phyloP scores from a whole-genome alignment of 2,888 invertebrate genomes.

The Oscheius sp. region DNA sequence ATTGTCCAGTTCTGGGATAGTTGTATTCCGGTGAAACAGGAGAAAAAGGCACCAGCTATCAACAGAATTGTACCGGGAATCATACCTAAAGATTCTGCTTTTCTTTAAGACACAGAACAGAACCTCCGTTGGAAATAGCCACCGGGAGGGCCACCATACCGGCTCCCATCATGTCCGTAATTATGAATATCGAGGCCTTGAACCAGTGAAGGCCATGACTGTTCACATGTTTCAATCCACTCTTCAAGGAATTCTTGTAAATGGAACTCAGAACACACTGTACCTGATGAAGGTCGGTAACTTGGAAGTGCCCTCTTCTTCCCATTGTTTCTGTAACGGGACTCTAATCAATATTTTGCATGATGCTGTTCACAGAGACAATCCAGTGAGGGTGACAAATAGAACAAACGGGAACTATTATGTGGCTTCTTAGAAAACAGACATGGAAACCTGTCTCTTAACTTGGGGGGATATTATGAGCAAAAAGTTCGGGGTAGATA shows the following conservation, averaged over 20 bases:
- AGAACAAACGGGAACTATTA: too few species aligned
- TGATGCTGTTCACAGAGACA: too few species aligned
- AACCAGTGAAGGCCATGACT: constrained; percentile 52
- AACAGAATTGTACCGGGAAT: constrained; percentile 40
- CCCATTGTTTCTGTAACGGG: too few species aligned
- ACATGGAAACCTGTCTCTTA: too few species aligned
- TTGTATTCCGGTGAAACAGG: constrained; percentile 58
- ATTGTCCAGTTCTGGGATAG: constrained; percentile 62
- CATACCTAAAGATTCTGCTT: constrained; percentile 2
- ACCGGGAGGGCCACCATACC: constrained; percentile 59
- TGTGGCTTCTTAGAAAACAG: too few species aligned
- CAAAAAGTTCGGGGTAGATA: too few species aligned
- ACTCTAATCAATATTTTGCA: too few species aligned
- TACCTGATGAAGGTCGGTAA: too few species aligned
- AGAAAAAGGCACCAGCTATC: constrained; percentile 44
- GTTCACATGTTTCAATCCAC: constrained; percentile 37
- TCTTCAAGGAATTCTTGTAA: neutral
- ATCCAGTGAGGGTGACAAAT: too few species aligned
- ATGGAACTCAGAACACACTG: too few species aligned
- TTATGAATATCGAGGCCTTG: constrained; percentile 53
- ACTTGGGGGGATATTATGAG: too few species aligned
- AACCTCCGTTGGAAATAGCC: constrained; percentile 50
- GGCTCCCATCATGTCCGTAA: constrained; percentile 60
- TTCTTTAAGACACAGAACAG: neutral
- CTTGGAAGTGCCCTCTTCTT: too few species aligned